Conservation (phyloP, 2,888 invertebrate species). For the Cheilosia variabilis region DNA sequence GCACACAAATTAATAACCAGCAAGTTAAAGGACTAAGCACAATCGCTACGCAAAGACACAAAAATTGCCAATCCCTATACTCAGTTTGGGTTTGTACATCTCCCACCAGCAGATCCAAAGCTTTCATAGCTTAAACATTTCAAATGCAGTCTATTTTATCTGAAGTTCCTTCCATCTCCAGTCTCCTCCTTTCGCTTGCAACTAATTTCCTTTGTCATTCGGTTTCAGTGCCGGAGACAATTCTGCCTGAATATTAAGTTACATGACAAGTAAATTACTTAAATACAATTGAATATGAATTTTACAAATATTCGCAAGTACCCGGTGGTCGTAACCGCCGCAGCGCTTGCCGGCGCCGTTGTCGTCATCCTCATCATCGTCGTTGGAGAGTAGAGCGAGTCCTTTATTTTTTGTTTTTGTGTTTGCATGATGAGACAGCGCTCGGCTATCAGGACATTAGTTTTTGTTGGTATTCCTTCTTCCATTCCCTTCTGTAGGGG, state of each 20-base stretch:
- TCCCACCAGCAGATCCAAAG: no score
- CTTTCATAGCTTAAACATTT: no score
- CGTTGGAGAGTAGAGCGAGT: background rate
- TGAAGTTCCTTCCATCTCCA: background rate
- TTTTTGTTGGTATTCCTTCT: conserved; percentile 24
- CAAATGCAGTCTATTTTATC: no score
- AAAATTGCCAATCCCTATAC: no score
- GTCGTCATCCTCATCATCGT: background rate
- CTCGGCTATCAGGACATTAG: conserved; percentile 51
- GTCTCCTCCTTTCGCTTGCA: background rate
- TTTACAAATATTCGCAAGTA: conserved; percentile 40
- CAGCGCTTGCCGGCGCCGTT: background rate
- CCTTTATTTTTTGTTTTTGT: conserved; percentile 10
- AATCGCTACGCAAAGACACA: no score
- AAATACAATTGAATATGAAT: conserved; percentile 56
- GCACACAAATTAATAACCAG: no score
- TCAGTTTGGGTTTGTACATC: no score
- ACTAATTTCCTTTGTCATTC: conserved; percentile 5
- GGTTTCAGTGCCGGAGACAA: conserved; percentile 2
- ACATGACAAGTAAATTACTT: conserved; percentile 35
- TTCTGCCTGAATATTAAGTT: conserved; percentile 24
- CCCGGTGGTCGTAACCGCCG: background rate
- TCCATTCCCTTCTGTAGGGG: background rate
- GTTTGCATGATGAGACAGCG: conserved; percentile 45
- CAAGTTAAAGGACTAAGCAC: no score